These are phyloP conservation scores for Sericinus montela DNA, from an alignment of 2,888 invertebrate genomes.

Conservation along the genomic window DNA sequence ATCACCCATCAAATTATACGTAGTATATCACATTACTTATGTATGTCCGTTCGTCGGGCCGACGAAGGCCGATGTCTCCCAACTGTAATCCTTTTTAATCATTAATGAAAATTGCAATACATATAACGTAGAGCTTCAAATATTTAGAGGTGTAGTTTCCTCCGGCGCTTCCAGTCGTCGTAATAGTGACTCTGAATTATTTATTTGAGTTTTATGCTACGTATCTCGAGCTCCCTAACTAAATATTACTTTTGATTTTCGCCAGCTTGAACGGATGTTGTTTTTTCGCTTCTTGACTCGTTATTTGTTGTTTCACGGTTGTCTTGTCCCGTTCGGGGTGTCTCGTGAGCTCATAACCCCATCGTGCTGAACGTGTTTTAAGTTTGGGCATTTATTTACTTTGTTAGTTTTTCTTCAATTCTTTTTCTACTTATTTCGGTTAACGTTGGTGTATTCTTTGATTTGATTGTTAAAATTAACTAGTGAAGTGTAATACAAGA, in stretches of 20 bases:
- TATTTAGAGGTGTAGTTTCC: slow-evolving; percentile 69
- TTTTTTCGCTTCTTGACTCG: not conserved
- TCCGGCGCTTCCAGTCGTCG: slow-evolving; percentile 37
- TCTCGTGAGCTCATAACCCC: not conserved
- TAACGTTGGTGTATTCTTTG: no score
- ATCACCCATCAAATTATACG: slow-evolving; percentile 57
- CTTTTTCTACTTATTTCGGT: no score
- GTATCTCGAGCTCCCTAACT: slow-evolving; percentile 51
- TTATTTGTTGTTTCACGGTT: not conserved
- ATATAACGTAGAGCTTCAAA: slow-evolving; percentile 71
- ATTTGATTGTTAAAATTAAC: no score
- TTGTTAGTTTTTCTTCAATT: no score
- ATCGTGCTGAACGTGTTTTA: no score
- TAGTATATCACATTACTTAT: slow-evolving; percentile 52
- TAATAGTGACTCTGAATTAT: slow-evolving; percentile 71
- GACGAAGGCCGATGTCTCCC: slow-evolving; percentile 42
- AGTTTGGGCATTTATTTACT: no score
- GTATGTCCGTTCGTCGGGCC: slow-evolving; percentile 48
- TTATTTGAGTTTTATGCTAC: slow-evolving; percentile 70
- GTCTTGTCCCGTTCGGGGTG: not conserved
- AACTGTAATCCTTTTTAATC: slow-evolving; percentile 61
- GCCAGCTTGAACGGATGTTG: slow-evolving; percentile 4
- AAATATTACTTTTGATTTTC: slow-evolving; percentile 64
- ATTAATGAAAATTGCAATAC: slow-evolving; percentile 78
- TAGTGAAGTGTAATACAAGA: no score